phyloP scores from a whole-genome alignment of 2,797 vertebrate genomes.

The Brotula barbata region DNA sequence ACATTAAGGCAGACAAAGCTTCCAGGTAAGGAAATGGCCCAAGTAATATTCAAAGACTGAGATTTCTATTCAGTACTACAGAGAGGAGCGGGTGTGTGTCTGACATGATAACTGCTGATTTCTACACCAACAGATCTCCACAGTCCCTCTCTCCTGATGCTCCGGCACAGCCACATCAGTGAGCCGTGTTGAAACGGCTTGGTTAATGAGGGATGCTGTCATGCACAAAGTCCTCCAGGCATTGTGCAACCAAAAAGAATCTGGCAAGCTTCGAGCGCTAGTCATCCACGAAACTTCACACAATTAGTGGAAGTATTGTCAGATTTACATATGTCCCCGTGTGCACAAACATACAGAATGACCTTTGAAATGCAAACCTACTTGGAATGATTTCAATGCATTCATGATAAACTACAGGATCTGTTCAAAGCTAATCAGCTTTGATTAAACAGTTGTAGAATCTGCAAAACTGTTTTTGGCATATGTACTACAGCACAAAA shows the following conservation, averaged over 20 bases:
- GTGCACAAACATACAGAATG: constrained; percentile 13
- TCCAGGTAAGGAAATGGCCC: constrained; percentile 41
- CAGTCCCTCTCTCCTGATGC: constrained; percentile 46
- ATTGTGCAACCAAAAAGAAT: constrained; percentile 54
- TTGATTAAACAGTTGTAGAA: constrained; percentile 27
- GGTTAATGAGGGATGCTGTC: constrained; percentile 72
- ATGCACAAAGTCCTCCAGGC: constrained; percentile 65
- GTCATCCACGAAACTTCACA: constrained; percentile 53
- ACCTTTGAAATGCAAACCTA: constrained; percentile 26
- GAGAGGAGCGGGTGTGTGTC: constrained; percentile 49
- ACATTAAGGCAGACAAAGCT: constrained; percentile 19
- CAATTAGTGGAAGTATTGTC: constrained; percentile 21
- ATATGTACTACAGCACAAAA: too few species aligned
- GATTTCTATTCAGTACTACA: constrained; percentile 44
- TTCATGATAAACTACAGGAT: constrained; percentile 22
- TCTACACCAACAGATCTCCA: constrained; percentile 63
- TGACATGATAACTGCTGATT: constrained; percentile 75
- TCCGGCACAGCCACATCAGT: constrained; percentile 42
- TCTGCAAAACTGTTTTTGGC: constrained; percentile 19
- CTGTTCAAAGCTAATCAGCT: constrained; percentile 24
- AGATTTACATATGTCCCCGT: constrained; percentile 36
- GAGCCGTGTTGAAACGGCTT: constrained; percentile 50
- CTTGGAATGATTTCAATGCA: constrained; percentile 28
- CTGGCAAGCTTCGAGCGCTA: constrained; percentile 53
- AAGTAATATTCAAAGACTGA: constrained; percentile 50